A percentile compares a stretch with the other conserved stretches of the same genome.
Conservation (phyloP, 2,113 vertebrate genomes). For the Hemicordylus capensis region DNA sequence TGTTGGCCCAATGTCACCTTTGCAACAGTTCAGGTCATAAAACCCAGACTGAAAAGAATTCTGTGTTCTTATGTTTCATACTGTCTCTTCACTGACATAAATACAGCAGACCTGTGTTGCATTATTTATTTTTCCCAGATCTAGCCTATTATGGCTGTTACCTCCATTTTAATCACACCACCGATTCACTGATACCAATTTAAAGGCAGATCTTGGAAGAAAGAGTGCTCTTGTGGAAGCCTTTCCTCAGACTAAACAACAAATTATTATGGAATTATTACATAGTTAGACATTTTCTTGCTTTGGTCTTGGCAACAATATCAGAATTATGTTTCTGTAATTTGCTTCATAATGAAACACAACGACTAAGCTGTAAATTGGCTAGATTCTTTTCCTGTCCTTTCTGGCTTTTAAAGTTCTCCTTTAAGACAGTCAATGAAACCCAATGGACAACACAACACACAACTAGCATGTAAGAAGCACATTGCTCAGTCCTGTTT, state of each 20-base stretch:
- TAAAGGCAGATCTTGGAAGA: neutral
- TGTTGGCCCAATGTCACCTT: neutral
- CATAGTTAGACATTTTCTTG: neutral
- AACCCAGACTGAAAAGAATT: neutral
- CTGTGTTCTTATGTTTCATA: neutral
- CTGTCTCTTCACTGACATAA: neutral
- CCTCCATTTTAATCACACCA: neutral
- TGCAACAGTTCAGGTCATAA: neutral
- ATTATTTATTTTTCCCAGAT: neutral
- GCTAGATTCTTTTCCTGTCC: neutral
- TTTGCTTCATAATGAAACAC: neutral
- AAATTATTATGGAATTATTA: constrained; percentile 18
- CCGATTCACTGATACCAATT: neutral
- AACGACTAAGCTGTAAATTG: neutral
- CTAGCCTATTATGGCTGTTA: neutral
- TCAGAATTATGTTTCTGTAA: neutral
- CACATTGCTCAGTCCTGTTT: neutral
- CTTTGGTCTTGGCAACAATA: neutral
- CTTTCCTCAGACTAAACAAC: neutral
- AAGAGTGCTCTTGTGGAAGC: constrained; percentile 12
- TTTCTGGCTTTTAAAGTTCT: neutral
- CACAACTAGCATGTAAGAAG: neutral
- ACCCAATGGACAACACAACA: neutral
- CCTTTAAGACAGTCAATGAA: neutral
- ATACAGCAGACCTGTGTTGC: neutral